These are phyloP conservation scores for Sebastes aleutianus DNA, from an alignment of 2,797 vertebrate genomes.

Conservation along the genomic window DNA sequence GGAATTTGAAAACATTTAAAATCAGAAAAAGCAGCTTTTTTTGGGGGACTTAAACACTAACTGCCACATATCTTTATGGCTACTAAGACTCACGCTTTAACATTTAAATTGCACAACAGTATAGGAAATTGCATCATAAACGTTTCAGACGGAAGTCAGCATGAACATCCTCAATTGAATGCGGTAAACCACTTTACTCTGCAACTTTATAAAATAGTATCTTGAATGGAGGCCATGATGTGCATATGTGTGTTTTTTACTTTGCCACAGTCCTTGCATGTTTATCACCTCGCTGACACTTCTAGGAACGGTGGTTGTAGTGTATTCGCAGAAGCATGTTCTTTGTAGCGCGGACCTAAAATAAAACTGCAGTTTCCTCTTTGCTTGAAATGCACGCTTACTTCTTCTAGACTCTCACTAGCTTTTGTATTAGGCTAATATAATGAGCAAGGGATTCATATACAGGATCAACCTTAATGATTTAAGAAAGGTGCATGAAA, in stretches of 20 bases:
- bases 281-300: constrained; percentile 48
- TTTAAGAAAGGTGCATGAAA: constrained; percentile 40
- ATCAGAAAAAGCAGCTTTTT: not conserved
- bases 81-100: not conserved
- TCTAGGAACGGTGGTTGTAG: constrained; percentile 64
- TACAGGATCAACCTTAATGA: constrained; percentile 16
- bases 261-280: constrained; percentile 22
- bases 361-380: constrained; percentile 64
- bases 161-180: constrained; percentile 10
- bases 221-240: constrained; percentile 28
- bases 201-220: constrained; percentile 22
- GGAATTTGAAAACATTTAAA: constrained; percentile 8
- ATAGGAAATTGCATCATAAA: constrained; percentile 51
- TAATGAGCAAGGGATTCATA: constrained; percentile 25
- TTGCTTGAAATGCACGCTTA: not conserved
- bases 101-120: constrained; percentile 50
- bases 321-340: constrained; percentile 49
- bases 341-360: constrained; percentile 46
- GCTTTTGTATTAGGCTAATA: not conserved
- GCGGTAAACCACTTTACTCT: constrained; percentile 52
- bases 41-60: not conserved
- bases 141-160: constrained; percentile 24
- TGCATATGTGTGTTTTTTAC: constrained; percentile 16
- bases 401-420: not conserved
- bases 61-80: not conserved